Percentiles rank a stretch among this genome's conserved stretches.
Conservation (phyloP, 2,888 invertebrate species). For the Apodemia hepburni region DNA sequence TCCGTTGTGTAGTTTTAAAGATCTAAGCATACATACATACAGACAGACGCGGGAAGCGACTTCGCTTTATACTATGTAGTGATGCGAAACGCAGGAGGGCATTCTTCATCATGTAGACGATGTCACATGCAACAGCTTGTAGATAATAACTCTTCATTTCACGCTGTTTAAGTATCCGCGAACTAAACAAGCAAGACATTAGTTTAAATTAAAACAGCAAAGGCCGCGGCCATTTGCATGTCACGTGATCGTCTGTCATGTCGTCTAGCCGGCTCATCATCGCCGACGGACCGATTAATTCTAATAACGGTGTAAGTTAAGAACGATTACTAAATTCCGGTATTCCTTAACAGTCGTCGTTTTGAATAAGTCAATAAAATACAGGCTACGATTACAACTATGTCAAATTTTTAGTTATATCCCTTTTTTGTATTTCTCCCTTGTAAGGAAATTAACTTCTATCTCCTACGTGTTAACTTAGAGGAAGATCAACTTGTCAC, state of each 20-base stretch:
- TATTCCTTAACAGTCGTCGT: too few species aligned
- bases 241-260: slow-evolving; percentile 72
- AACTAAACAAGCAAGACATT: slow-evolving; percentile 33
- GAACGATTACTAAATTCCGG: not conserved
- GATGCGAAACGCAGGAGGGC: not conserved
- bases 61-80: too few species aligned
- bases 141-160: slow-evolving; percentile 21
- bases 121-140: slow-evolving; percentile 3
- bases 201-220: slow-evolving; percentile 49
- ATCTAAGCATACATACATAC: too few species aligned
- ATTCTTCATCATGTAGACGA: not conserved
- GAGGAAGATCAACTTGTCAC: not conserved
- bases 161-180: slow-evolving; percentile 20
- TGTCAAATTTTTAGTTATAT: too few species aligned
- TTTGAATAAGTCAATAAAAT: too few species aligned
- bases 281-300: slow-evolving; percentile 55
- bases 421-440: too few species aligned
- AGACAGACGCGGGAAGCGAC: too few species aligned
- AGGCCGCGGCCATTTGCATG: slow-evolving; percentile 75
- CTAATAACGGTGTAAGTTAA: slow-evolving; percentile 36
- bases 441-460: too few species aligned
- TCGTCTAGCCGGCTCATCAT: slow-evolving; percentile 73
- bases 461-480: not conserved
- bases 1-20: too few species aligned
- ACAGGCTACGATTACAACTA: too few species aligned